Percentiles rank a stretch among this genome's conserved stretches.
Evolutionary conservation across 2,113 vertebrate genomes (phyloP).

Genomic region (Talpa occidentalis): DNA sequence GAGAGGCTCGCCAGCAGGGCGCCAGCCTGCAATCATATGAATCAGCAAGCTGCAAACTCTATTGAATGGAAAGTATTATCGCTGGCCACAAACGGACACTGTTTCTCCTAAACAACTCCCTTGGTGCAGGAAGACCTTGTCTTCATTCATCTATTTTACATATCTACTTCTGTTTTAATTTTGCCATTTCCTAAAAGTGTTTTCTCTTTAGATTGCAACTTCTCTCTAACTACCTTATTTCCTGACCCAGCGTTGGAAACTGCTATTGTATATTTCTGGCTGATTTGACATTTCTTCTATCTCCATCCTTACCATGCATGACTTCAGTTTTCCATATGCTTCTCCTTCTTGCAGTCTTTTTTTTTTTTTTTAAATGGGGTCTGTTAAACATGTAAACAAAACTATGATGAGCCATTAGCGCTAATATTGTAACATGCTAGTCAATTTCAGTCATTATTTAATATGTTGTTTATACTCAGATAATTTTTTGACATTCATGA

Average conservation of each 20-base stretch:
- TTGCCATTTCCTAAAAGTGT: slow-evolving; percentile 90
- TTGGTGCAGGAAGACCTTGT: slow-evolving; percentile 92
- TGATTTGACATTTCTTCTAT: slow-evolving; percentile 78
- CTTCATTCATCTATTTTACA: slow-evolving; percentile 94
- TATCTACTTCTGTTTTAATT: slow-evolving; percentile 91
- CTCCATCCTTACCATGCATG: slow-evolving; percentile 42
- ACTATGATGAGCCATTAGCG: slow-evolving; percentile 84
- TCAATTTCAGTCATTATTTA: slow-evolving; percentile 87
- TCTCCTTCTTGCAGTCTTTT: slow-evolving; percentile 75
- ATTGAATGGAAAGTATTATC: slow-evolving; percentile 99
- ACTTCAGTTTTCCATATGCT: slow-evolving; percentile 73
- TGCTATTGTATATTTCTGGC: slow-evolving; percentile 81
- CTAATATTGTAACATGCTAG: slow-evolving; percentile 87
- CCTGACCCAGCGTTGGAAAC: slow-evolving; percentile 82
- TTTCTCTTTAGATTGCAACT: slow-evolving; percentile 82
- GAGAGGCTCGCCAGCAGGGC: slow-evolving; percentile 98
- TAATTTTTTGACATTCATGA: slow-evolving; percentile 65
- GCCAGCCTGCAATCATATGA: slow-evolving; percentile 99
- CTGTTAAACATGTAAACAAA: slow-evolving; percentile 84
- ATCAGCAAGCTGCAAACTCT: slow-evolving; percentile 95
- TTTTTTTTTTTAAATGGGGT: slow-evolving; percentile 75
- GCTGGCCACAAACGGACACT: slow-evolving; percentile 98
- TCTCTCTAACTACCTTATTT: slow-evolving; percentile 84
- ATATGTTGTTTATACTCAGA: slow-evolving; percentile 80
- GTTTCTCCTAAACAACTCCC: slow-evolving; percentile 97